These are phyloP conservation scores for Macaca fascicularis DNA, from an alignment of 2,113 vertebrate genomes.

Conservation along the genomic window T2T-MFA8v1.1 NC_088386.1:20947501-20948000, in stretches of 20 bases:
- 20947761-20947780: neutral
- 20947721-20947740: neutral
- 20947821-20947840: conserved; percentile 2
- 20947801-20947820: conserved; percentile 1
- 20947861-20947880: conserved; percentile 14
- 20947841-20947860: neutral
- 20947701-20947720: neutral
- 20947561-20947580: too few species aligned
- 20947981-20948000: neutral
- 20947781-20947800: neutral
- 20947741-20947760: neutral
- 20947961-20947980: neutral
- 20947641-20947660: neutral
- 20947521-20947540: neutral
- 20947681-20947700: neutral
- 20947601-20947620: neutral
- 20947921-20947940: neutral
- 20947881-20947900: neutral
- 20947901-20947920: neutral
- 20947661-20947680: neutral
- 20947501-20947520: neutral
- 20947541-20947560: neutral
- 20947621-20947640: neutral
- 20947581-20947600: too few species aligned
- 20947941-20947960: neutral